phyloP scores from a whole-genome alignment of 2,113 vertebrate species.

The Antechinus flavipes region DNA sequence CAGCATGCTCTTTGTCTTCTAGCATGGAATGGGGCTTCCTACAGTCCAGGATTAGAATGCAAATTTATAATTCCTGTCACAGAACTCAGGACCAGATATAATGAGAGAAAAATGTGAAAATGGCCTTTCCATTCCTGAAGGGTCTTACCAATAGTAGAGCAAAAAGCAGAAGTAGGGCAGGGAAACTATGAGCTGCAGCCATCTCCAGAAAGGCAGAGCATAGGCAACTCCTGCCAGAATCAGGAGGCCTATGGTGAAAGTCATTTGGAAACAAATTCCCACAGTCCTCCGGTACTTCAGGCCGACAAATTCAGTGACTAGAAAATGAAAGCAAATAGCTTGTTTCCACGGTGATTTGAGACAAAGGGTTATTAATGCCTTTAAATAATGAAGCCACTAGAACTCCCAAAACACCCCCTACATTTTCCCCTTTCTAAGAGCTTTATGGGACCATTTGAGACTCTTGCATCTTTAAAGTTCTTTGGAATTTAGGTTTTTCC shows the following conservation, averaged over 20 bases:
- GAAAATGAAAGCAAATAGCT: constrained; percentile 3
- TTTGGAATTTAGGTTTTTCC: neutral
- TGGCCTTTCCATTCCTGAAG: neutral
- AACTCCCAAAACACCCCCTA: neutral
- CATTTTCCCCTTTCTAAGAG: neutral
- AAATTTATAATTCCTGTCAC: neutral
- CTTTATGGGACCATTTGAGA: neutral
- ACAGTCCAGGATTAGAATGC: neutral
- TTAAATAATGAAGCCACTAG: fast-evolving
- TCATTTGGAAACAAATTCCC: constrained; percentile 84
- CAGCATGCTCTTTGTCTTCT: neutral
- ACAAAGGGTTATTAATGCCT: neutral
- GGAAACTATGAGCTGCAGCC: constrained; percentile 85
- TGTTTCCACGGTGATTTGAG: neutral
- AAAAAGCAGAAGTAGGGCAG: constrained; percentile 85
- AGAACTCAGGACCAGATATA: neutral
- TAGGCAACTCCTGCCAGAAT: constrained; percentile 81
- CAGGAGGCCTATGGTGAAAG: constrained; percentile 84
- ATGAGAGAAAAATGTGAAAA: neutral
- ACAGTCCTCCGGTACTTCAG: constrained; percentile 81
- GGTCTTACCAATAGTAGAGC: constrained; percentile 86
- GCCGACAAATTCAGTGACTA: constrained; percentile 88
- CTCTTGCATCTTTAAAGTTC: neutral
- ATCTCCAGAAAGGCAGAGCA: constrained; percentile 84
- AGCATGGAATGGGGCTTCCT: neutral